Percentiles rank a stretch among this genome's conserved stretches.
Conservation (phyloP, 2,797 vertebrate genomes). For the Crax fasciolata region DNA sequence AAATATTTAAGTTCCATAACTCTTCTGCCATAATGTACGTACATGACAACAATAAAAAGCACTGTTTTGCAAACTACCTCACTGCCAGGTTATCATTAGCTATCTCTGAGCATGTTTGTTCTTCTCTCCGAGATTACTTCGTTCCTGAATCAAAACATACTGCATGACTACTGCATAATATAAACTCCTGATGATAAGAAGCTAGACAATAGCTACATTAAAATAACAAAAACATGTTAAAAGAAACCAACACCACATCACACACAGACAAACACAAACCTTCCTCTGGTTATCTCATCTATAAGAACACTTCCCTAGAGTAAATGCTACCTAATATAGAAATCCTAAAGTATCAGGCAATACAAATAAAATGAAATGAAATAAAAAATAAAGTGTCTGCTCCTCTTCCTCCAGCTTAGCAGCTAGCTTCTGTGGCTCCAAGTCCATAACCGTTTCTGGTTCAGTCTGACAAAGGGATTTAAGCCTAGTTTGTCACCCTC, state of each 20-base stretch:
- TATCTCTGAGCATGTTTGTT: neutral
- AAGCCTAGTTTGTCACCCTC: slow-evolving; percentile 28
- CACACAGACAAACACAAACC: neutral
- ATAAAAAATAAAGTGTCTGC: neutral
- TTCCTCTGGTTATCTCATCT: neutral
- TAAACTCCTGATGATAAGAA: neutral
- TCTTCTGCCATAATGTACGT: neutral
- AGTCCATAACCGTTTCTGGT: neutral
- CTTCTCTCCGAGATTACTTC: neutral
- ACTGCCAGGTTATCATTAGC: neutral
- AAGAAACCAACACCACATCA: neutral
- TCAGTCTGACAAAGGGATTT: slow-evolving; percentile 37
- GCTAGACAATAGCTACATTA: neutral
- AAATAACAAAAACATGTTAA: neutral
- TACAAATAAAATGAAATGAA: neutral
- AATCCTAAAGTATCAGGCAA: neutral
- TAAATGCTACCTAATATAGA: neutral
- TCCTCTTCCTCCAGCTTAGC: neutral
- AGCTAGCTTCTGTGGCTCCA: neutral
- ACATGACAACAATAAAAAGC: neutral
- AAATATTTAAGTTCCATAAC: neutral
- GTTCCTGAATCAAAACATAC: neutral
- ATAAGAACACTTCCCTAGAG: neutral
- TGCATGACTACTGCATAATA: neutral
- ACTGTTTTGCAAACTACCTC: neutral